A percentile compares a stretch with the other conserved stretches of the same genome.
phyloP scores from a whole-genome alignment of 2,113 vertebrate genomes.

The Syngnathus typhle region DNA sequence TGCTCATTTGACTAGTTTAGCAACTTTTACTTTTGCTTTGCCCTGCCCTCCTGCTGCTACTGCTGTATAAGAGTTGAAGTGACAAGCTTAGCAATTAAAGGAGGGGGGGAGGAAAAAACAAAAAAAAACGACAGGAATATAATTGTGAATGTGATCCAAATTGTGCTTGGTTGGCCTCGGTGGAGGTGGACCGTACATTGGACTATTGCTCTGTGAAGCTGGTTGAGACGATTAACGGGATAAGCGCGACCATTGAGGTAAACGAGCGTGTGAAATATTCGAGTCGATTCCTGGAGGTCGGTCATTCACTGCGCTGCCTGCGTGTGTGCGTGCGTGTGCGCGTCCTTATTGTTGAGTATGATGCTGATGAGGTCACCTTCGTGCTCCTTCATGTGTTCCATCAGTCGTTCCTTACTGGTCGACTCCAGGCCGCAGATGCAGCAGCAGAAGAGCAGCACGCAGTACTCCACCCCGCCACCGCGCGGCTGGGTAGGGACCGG shows the following conservation, averaged over 20 bases:
- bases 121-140: neutral
- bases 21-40: neutral
- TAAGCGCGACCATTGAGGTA: neutral
- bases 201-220: neutral
- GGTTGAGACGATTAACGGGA: neutral
- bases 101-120: neutral
- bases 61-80: neutral
- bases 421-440: conserved; percentile 97
- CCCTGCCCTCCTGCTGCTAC: too few species aligned
- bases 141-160: neutral
- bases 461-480: conserved; percentile 76
- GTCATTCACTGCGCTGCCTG: conserved; percentile 40
- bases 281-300: neutral
- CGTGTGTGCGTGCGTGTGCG: conserved; percentile 44
- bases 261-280: neutral
- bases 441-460: conserved; percentile 93
- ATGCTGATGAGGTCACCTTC: conserved; percentile 97
- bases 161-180: neutral
- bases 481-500: conserved; percentile 3
- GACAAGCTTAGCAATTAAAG: neutral
- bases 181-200: neutral
- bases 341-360: conserved; percentile 84
- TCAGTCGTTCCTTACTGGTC: conserved; percentile 89
- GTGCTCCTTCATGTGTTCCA: conserved; percentile 98
- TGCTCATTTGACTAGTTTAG: neutral